Conservation (phyloP, 2,113 vertebrate genomes). For the Pluvialis apricaria region DNA sequence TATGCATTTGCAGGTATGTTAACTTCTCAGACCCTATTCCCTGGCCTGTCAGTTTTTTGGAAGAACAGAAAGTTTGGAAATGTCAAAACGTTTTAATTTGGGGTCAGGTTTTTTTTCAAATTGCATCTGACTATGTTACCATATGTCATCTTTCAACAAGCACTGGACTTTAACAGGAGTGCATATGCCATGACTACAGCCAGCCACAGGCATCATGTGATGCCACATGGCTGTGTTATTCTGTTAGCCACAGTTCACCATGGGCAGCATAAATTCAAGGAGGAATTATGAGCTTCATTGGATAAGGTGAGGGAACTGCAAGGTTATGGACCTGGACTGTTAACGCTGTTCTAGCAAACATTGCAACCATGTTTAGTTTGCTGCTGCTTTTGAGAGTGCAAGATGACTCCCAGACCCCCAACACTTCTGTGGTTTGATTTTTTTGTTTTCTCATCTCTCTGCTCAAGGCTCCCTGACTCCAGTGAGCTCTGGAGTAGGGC, state of each 20-base stretch:
- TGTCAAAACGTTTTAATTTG: background rate
- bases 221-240: rapidly evolving
- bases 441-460: background rate
- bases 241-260: background rate
- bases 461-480: background rate
- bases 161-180: background rate
- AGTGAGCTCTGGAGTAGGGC: background rate
- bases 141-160: background rate
- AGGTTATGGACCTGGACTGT: background rate
- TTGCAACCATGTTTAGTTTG: background rate
- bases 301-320: background rate
- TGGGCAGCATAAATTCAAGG: background rate
- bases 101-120: background rate
- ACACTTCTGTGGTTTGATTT: background rate
- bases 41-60: background rate
- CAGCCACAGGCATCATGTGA: background rate
- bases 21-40: background rate
- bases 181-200: background rate
- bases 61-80: background rate
- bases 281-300: background rate
- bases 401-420: background rate
- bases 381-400: background rate
- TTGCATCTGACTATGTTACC: background rate
- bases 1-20: rapidly evolving
- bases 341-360: background rate